phyloP scores from a whole-genome alignment of 2,888 invertebrate genomes.

The Cheiracanthium punctorium region DNA sequence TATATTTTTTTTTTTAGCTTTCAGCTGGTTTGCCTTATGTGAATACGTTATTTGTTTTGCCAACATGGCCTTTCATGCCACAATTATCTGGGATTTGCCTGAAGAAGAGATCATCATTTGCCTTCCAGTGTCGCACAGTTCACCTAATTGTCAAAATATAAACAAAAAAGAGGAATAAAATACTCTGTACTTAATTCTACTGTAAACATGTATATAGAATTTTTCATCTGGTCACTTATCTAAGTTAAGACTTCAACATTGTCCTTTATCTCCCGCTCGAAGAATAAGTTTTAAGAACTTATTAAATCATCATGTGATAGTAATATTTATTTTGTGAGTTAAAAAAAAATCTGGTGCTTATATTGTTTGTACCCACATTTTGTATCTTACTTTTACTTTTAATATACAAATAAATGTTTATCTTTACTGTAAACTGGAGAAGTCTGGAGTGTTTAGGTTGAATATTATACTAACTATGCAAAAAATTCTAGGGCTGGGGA shows the following conservation, averaged over 20 bases:
- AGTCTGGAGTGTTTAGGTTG: no score
- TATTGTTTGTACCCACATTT: neutral
- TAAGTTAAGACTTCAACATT: slow-evolving; percentile 41
- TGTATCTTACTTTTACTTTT: no score
- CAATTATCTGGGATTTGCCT: slow-evolving; percentile 90
- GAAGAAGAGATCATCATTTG: slow-evolving; percentile 83
- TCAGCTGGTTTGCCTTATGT: slow-evolving; percentile 94
- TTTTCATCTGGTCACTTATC: slow-evolving; percentile 64
- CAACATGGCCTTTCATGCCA: slow-evolving; percentile 94
- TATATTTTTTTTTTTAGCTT: slow-evolving; percentile 82
- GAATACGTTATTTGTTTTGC: slow-evolving; percentile 93
- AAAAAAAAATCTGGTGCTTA: slow-evolving; percentile 49
- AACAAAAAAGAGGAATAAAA: slow-evolving; percentile 53
- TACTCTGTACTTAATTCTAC: slow-evolving; percentile 40
- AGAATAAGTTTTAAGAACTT: no score
- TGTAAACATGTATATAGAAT: slow-evolving; percentile 66
- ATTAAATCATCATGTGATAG: slow-evolving; percentile 50
- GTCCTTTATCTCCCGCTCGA: neutral
- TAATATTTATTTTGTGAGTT: slow-evolving; percentile 34
- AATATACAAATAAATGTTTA: no score
- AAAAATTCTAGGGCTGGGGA: no score
- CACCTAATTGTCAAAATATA: slow-evolving; percentile 55
- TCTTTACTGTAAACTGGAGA: no score
- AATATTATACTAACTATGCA: no score
- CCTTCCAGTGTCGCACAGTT: slow-evolving; percentile 62